phyloP scores from a whole-genome alignment of 2,113 vertebrate species.

The Crypturellus undulatus region DNA sequence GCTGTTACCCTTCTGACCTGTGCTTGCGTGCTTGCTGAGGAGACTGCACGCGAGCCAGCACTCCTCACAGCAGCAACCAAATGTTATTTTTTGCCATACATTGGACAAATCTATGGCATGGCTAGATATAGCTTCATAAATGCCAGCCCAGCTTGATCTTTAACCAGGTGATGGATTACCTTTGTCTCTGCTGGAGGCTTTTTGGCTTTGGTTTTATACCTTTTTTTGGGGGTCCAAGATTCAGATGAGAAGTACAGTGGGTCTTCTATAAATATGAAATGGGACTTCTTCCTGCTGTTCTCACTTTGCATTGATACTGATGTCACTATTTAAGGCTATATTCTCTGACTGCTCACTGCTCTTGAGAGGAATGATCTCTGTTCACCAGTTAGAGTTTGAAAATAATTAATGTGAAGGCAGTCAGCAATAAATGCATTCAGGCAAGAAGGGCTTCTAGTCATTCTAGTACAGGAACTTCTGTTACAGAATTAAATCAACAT shows the following conservation, averaged over 20 bases:
- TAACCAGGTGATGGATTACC: not conserved
- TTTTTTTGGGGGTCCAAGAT: accelerated
- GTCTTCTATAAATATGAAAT: accelerated
- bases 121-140: not conserved
- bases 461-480: not conserved
- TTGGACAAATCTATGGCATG: not conserved
- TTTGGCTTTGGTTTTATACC: not conserved
- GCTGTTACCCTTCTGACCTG: slow-evolving; percentile 19
- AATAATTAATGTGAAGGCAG: not conserved
- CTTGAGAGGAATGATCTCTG: not conserved
- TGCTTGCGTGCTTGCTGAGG: not conserved
- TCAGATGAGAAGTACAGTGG: not conserved
- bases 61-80: not conserved
- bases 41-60: not conserved
- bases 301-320: not conserved
- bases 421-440: not conserved
- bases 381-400: not conserved
- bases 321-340: not conserved
- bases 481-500: not conserved
- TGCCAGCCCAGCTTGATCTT: not conserved
- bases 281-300: not conserved
- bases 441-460: not conserved
- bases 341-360: accelerated
- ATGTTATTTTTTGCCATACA: not conserved
- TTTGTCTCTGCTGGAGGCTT: not conserved